Base-by-base conservation (phyloP, 2,888 invertebrate genomes). In the Anorthoa munda region DNA sequence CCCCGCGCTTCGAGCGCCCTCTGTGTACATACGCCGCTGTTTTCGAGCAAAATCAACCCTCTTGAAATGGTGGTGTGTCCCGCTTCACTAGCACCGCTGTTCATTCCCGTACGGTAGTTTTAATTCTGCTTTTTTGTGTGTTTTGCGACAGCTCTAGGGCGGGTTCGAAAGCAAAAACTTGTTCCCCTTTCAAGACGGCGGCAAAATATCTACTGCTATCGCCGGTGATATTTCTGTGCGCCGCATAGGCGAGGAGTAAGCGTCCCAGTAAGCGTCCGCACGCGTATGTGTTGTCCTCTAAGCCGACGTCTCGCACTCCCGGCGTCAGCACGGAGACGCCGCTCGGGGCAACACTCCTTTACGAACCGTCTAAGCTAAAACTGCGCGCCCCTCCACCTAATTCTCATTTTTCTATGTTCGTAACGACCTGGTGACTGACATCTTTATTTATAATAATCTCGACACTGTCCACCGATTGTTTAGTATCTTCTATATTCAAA, bases 161-260 rank as follows among this genome's bases (percentile, higher is more conserved):
- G 94, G 95, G 96, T 93, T 93, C 95, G 97, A 97, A 97, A 97
- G 96, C 97, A 95, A 97, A 97, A 97, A 96, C 96, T 94, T 97
- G 97, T 97, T 97, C 97, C 95, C 97, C 97, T 97, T 97, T 97
- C 97, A 97, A 97, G 97, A 97, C 97, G 96, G 97, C 97, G 95
- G 97, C 97, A 96, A 97, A 97, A 97, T 97, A 97, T 95, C 97
- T 97, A 95, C 97, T 97, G 96, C 96, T 97, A 97, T 97, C 97
- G 97, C 97, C 97, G 95, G 97, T 97, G 97, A 97, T 97, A 97
- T 97, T 97, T 97, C 97, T 97, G 96, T 97, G 97, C 97, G 97
- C 97, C 94, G 97, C 97, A 94, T 97, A 96, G 94, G 70, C 86
- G 90, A 94, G 87, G 83, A 84, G 84, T 90, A 81, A 81, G 84